phyloP scores from a whole-genome alignment of 1,140 invertebrate genomes.

The Parasteatoda tepidariorum region DNA sequence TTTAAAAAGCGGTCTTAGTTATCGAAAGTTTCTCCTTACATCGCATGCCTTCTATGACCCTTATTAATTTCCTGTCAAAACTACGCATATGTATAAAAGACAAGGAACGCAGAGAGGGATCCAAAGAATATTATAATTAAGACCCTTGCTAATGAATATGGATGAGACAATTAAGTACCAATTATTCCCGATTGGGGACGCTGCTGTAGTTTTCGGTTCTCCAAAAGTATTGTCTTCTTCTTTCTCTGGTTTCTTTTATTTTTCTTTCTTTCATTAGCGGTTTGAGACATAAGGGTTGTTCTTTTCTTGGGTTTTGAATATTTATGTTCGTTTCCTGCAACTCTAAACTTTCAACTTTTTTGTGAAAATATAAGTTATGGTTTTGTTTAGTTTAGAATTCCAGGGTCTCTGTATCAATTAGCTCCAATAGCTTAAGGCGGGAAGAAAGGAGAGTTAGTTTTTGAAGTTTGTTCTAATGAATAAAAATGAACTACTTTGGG shows the following conservation, averaged over 20 bases:
- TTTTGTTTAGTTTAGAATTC: neutral
- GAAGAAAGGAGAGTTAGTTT: no score
- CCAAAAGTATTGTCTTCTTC: neutral
- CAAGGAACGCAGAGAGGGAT: conserved; percentile 38
- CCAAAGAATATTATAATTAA: conserved; percentile 54
- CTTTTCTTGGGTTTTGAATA: neutral
- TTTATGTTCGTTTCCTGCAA: neutral
- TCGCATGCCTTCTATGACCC: conserved; percentile 6
- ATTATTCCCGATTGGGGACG: conserved; percentile 21
- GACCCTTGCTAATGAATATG: conserved; percentile 52
- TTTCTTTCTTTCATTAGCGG: neutral
- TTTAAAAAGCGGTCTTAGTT: neutral
- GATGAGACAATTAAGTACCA: conserved; percentile 57
- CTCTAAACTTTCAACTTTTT: neutral
- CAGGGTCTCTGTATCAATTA: neutral
- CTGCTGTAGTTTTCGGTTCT: neutral
- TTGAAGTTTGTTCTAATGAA: neutral
- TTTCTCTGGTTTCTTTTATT: neutral
- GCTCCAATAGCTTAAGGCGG: neutral
- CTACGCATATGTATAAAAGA: conserved; percentile 14
- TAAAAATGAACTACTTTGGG: neutral
- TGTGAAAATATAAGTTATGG: neutral
- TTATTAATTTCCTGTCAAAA: conserved; percentile 50
- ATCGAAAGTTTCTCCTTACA: neutral
- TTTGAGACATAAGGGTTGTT: neutral